Base-by-base conservation (phyloP, 2,797 vertebrate genomes). In the Microctenopoma stevenorrisi region DNA sequence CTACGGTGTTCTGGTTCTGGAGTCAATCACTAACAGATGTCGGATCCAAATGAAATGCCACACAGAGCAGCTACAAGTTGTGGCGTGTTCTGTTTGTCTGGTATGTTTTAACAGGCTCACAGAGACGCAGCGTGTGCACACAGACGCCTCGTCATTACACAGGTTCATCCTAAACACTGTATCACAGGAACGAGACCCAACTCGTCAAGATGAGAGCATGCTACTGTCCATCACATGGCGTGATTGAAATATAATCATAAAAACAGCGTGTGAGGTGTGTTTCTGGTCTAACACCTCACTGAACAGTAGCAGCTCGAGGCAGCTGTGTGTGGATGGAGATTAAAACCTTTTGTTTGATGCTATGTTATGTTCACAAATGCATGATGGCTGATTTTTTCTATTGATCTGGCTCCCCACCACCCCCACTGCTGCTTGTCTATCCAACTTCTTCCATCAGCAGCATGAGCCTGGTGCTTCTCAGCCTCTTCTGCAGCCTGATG, bases 1-100 rank as follows among this genome's bases (percentile, higher is more conserved):
- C 28, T 3, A 30, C 28, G 5, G 3, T 30, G 28, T 30, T 30
- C 22, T 22, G 22, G 22, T 7, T 43, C 28, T 7, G n/a, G 9
- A 40, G 38, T 12, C 11, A 12, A 12, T 37, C 35, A 37, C 35
- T 8, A 30, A 14, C 2, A 4, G 16, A 43, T 43, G 4, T 22
- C 14, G 2, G 35, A 16, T 1, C 4, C 54, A 47, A 5, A 40
- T 8, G 22, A 28, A 26, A 63, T 15, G 68, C 52, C 44, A 1
- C 61, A 68, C 69, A 62, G 43, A 59, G 66, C 66, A 81, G 67
- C 72, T 74, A 60, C 9, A 26, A 2, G 9, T 68, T 74, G 16
- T 15, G 9, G 59, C 25, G 8, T 10, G 4, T 35, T 33, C 18
- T 33, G 0, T 13, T 60, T 49, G 22, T 22, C 22, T 22, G 22